Conservation (phyloP, 2,113 vertebrate genomes). For the Festucalex cinctus region DNA sequence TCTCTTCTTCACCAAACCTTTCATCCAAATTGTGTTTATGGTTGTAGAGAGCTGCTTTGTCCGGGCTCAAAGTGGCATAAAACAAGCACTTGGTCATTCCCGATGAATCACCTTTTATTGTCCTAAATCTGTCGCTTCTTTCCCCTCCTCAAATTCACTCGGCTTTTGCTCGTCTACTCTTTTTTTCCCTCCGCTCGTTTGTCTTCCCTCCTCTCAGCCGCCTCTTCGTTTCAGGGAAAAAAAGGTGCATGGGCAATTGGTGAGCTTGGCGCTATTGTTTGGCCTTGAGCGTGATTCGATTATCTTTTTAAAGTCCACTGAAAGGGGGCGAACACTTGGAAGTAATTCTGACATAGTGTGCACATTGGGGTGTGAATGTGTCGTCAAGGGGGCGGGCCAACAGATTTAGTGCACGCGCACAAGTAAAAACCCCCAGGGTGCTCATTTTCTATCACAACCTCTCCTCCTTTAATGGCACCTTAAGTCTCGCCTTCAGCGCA, state of each 20-base stretch:
- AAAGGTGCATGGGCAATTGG: constrained; percentile 54
- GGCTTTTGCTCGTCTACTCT: constrained; percentile 29
- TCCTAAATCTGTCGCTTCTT: constrained; percentile 28
- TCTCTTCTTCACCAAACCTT: background rate
- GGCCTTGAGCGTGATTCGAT: constrained; percentile 75
- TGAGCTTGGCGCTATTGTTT: constrained; percentile 65
- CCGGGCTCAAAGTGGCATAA: constrained; percentile 8
- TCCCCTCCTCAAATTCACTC: constrained; percentile 51
- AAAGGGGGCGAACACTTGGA: constrained; percentile 75
- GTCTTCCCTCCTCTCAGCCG: constrained; percentile 27
- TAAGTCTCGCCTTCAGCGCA: constrained; percentile 56
- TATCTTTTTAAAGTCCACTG: constrained; percentile 68
- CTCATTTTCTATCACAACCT: constrained; percentile 63
- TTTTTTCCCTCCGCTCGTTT: background rate
- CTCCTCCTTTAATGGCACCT: constrained; percentile 62
- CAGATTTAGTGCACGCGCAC: constrained; percentile 39
- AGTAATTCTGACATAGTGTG: constrained; percentile 68
- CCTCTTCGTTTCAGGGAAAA: constrained; percentile 67
- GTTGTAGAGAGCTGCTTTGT: background rate
- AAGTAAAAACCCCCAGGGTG: constrained; percentile 50
- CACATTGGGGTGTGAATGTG: constrained; percentile 32
- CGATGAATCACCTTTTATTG: constrained; percentile 56
- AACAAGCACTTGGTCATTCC: constrained; percentile 16
- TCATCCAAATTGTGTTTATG: background rate
- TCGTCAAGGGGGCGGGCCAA: constrained; percentile 30